Evolutionary conservation across 2,797 vertebrate genomes (phyloP).

Genomic region (Lateolabrax maculatus): DNA sequence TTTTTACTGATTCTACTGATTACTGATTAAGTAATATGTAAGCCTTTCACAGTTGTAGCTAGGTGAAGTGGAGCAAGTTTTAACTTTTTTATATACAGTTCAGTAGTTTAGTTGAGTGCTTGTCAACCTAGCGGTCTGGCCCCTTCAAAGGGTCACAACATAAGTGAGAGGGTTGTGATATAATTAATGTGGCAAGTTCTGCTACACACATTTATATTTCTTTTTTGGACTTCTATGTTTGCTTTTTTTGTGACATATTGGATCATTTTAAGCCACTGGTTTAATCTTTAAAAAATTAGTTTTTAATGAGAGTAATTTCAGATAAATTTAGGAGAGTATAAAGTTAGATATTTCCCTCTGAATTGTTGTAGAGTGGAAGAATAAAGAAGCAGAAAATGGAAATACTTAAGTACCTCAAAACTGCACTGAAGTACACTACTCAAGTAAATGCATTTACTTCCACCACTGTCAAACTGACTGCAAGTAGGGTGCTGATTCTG

Average conservation of each 20-base stretch:
- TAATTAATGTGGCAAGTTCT: background rate
- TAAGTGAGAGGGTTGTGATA: background rate
- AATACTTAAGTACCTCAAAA: background rate
- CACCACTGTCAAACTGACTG: background rate
- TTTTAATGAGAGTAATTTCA: too few relatives aligned
- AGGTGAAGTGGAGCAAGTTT: background rate
- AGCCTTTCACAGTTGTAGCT: background rate
- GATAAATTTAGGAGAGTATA: background rate
- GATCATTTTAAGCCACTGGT: background rate
- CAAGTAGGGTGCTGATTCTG: background rate
- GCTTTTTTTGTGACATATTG: background rate
- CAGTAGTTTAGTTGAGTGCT: background rate
- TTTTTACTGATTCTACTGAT: background rate
- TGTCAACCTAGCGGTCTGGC: background rate
- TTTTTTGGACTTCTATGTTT: background rate
- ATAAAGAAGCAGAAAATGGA: background rate
- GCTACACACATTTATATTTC: background rate
- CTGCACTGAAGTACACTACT: background rate
- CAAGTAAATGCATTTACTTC: background rate
- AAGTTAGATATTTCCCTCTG: background rate
- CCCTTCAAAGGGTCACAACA: background rate
- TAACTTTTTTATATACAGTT: background rate
- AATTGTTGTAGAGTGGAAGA: background rate
- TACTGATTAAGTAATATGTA: background rate
- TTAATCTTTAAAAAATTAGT: background rate